Base-by-base conservation (phyloP, 2,797 vertebrate genomes). In the Gymnothorax javanicus region DNA sequence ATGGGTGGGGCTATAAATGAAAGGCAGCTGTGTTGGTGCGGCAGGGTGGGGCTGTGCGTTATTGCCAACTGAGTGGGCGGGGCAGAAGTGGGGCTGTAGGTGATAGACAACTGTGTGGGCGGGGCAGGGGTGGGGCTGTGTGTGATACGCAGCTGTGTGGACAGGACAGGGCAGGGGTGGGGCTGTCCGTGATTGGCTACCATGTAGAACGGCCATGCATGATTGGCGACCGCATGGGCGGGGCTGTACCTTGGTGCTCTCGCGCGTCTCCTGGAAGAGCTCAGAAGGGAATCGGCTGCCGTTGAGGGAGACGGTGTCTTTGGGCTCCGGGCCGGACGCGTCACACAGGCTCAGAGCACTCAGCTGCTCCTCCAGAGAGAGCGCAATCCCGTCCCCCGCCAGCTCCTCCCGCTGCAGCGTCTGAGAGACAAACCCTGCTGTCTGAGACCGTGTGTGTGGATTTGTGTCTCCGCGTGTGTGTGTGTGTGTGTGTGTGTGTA, bases 301-400 rank as follows among this genome's bases (percentile, higher is more conserved):
- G 0, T 97, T 97, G 0, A 99, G 96, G 69, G 94, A 94, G 87
- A 99, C 97, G 0, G 93, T 95, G 83, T 96, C 93, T 57, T 96
- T 95, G 0, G 91, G 90, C 64, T 96, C 95, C 0, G 94, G 75
- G 75, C 86, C 91, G 0, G 95, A 92, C 0, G 94, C 86, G 62
- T 96, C 96, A 20, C 96, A 96, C 75, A 99, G 94, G 0, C 96
- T 97, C 93, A 99, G 91, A 84, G 97, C 97, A 20, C 92, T 95
- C 88, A 99, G 96, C 79, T 99, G 98, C 89, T 99, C 98, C 91
- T 99, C 98, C 91, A 99, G 93, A 50, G 98, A 97, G 82, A 99
- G 93, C 77, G 93, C 88, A 0, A 99, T 94, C 43, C 97, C 98
- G 56, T 99, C 98, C 0, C 93, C 97, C 91, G 96, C 95, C 92